Evolutionary conservation across 2,797 vertebrate genomes (phyloP).

Genomic region (Poeciliopsis gracilis): DNA sequence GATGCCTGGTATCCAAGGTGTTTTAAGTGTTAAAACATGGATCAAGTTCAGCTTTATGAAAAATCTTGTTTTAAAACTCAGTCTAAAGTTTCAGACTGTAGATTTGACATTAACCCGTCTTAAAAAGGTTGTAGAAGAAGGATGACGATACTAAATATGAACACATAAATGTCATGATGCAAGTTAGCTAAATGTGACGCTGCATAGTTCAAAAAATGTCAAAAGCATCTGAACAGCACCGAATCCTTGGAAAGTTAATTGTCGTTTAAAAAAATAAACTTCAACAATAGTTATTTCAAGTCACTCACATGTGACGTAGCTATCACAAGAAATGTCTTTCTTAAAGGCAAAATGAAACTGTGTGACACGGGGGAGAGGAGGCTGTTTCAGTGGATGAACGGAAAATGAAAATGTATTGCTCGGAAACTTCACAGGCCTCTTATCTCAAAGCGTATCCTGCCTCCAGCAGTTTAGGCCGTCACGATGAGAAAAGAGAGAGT

Average conservation of each 20-base stretch:
- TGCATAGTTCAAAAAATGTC: neutral
- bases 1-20: neutral
- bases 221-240: neutral
- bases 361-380: neutral
- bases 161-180: neutral
- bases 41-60: neutral
- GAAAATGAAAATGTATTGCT: neutral
- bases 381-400: neutral
- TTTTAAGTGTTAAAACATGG: neutral
- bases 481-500: neutral
- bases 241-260: neutral
- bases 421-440: neutral
- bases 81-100: neutral
- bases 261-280: neutral
- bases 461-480: neutral
- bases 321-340: neutral
- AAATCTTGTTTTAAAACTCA: neutral
- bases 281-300: neutral
- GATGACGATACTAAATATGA: neutral
- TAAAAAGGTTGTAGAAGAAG: neutral
- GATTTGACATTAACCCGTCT: neutral
- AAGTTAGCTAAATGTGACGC: neutral
- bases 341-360: neutral
- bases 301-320: neutral
- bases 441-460: neutral